These are phyloP conservation scores for Paracanthobrama guichenoti DNA, from an alignment of 2,113 vertebrate species.

Conservation along the genomic window DNA sequence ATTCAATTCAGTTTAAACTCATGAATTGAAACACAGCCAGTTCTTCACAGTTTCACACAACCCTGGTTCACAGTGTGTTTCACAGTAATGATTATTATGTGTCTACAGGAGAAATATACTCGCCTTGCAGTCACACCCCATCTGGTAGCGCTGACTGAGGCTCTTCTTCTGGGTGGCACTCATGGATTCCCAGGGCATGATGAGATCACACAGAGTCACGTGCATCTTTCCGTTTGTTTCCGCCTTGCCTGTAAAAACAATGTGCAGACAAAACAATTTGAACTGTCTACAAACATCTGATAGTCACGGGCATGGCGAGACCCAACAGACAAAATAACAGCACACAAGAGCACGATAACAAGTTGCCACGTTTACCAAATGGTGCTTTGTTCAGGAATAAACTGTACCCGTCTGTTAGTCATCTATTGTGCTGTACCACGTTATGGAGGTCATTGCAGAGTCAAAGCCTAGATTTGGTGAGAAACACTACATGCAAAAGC, in stretches of 20 bases:
- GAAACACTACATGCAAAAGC: not conserved
- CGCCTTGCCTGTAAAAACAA: conserved; percentile 82
- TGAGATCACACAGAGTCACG: conserved; percentile 95
- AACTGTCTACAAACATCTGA: conserved; percentile 11
- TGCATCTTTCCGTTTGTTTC: conserved; percentile 89
- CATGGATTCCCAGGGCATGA: conserved; percentile 92
- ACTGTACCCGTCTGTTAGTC: conserved; percentile 1
- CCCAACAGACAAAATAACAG: conserved; percentile 37
- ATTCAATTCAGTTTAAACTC: not conserved
- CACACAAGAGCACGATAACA: not conserved
- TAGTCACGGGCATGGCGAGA: not conserved
- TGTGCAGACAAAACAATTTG: conserved; percentile 40
- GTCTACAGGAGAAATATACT: conserved; percentile 53
- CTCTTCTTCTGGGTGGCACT: conserved; percentile 97
- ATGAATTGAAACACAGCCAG: not conserved
- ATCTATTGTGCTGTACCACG: not conserved
- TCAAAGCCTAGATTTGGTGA: not conserved
- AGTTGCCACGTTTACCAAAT: not conserved
- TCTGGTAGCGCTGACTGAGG: conserved; percentile 96
- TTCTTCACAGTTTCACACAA: not conserved
- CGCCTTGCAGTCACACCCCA: conserved; percentile 99
- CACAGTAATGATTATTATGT: conserved; percentile 6
- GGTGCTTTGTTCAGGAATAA: conserved; percentile 11
- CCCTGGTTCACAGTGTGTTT: not conserved
- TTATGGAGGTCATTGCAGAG: not conserved